Evolutionary conservation across 2,113 vertebrate genomes (phyloP), one percentile per base, ranked within the genome.

Genomic region (Oreocharis arfaki): DNA sequence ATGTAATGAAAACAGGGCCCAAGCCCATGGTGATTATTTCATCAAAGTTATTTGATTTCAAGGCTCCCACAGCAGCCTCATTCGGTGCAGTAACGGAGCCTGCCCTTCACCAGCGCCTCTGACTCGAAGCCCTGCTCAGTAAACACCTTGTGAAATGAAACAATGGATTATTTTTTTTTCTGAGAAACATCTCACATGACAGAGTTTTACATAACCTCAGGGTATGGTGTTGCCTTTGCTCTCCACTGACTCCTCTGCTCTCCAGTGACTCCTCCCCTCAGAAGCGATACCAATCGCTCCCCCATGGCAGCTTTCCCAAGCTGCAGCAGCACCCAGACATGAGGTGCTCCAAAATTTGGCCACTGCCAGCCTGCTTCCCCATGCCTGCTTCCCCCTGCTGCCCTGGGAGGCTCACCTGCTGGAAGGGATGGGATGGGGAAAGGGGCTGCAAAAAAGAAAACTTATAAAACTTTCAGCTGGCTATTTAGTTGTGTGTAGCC

Each of bases 31-130:
- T 0, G 13, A 26, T 69, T 21, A 22, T 44, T 61, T 81, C 7
- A 26, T 41, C 7, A 46, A 53, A 59, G 41, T 3, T 52, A 7
- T n/a, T 77, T 2, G 7, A 39, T 55, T 16, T 30, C 39, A 33
- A 30, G 47, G 60, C 46, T 80, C 52, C 28, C 56, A 41, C 30
- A 41, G 65, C 17, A 75, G 32, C 15, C 32, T 28, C 21, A 5
- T 64, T 47, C 0, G 2, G 7, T 19, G 69, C 1, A 3, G 32
- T 9, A 16, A 18, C 0, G 1, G 21, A 41, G 10, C 18, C 18
- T 68, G 35, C 35, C 35, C 41, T 50, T 69, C 10, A 21, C 39
- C 10, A 2, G 13, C 10, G 7, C 7, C n/a, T 19, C 53, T 39
- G 68, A 17, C 17, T 22, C 5, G 2, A 18, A 78, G 33, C 13